Evolutionary conservation across 2,797 vertebrate genomes (phyloP).

Genomic region (Neosalanx taihuensis): DNA sequence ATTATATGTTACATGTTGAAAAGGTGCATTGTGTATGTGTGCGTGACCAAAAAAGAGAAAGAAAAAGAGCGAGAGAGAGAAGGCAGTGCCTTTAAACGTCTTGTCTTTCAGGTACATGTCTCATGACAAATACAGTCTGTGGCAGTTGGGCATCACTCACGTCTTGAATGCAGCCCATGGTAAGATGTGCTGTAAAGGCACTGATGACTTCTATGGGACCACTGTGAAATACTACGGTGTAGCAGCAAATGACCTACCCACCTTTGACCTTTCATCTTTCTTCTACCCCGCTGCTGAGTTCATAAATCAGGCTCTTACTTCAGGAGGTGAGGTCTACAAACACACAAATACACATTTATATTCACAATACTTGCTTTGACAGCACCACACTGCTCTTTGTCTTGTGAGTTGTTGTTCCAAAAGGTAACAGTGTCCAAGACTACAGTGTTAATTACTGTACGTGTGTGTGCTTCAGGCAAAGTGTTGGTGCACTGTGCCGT

Average conservation of each 20-base stretch:
- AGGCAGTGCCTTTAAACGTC: background rate
- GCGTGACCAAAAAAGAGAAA: background rate
- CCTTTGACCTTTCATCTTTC: conserved; percentile 73
- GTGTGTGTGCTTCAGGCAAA: background rate
- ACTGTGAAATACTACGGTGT: conserved; percentile 73
- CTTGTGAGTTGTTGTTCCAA: too few relatives aligned
- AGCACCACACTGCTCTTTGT: too few relatives aligned
- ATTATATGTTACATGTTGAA: conserved; percentile 15
- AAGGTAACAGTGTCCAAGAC: too few relatives aligned
- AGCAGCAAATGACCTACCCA: conserved; percentile 66
- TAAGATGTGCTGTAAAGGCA: conserved; percentile 77
- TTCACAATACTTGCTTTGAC: background rate
- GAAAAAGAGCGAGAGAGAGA: background rate
- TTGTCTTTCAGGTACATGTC: conserved; percentile 65
- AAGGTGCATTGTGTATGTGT: background rate
- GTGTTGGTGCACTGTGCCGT: conserved; percentile 37
- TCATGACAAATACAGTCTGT: conserved; percentile 72
- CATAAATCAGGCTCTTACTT: conserved; percentile 68
- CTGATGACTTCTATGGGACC: conserved; percentile 75
- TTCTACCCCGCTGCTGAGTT: conserved; percentile 70
- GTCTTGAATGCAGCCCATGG: conserved; percentile 84
- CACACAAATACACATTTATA: background rate
- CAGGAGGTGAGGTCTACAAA: conserved; percentile 64
- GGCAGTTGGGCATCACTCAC: conserved; percentile 79
- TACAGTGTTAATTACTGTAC: background rate